Evolutionary conservation across 1,140 invertebrate genomes (phyloP).

Genomic region (Laupala kohalensis): DNA sequence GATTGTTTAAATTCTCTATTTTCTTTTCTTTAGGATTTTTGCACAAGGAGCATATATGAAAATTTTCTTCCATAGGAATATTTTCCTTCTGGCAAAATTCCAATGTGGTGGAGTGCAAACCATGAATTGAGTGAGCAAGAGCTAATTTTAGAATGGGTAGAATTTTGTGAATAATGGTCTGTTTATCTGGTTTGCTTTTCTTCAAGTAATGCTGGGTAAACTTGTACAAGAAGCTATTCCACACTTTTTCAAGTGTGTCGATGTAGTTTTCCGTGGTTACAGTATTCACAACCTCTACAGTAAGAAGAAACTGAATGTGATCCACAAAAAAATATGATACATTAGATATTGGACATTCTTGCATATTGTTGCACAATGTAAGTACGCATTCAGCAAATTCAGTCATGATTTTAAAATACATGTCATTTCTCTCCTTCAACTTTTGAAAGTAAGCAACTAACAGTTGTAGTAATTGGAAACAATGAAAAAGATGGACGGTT

Average conservation of each 20-base stretch:
- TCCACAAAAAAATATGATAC: not conserved
- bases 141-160: not conserved
- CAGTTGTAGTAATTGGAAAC: not conserved
- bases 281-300: not conserved
- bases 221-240: not conserved
- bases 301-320: not conserved
- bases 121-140: not conserved
- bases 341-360: not conserved
- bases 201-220: not conserved
- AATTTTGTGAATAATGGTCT: not conserved
- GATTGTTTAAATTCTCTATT: no score
- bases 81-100: not conserved
- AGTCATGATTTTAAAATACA: not conserved
- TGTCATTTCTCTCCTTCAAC: not conserved
- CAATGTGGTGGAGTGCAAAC: not conserved
- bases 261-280: not conserved
- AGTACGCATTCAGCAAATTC: not conserved
- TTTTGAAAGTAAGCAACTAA: not conserved
- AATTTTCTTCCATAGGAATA: not conserved
- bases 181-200: not conserved
- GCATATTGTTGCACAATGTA: not conserved
- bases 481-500: not conserved
- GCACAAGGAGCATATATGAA: no score
- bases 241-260: not conserved
- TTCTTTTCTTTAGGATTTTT: no score